Evolutionary conservation across 2,888 invertebrate genomes (phyloP), one percentile per base, ranked within the genome.

Genomic region (Loripinus fragilis): DNA sequence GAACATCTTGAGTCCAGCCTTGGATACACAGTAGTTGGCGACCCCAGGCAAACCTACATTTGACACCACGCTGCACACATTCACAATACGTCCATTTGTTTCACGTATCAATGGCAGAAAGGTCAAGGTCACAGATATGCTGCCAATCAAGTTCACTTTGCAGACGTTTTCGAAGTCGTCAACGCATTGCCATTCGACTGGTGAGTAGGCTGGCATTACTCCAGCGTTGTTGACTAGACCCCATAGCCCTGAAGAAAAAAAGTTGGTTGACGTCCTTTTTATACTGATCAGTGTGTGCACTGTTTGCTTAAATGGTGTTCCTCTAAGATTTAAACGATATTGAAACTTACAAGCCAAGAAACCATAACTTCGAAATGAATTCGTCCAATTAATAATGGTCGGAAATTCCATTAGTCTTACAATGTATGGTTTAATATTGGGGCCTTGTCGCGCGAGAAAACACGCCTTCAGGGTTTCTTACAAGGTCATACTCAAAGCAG

Each of bases 111-210:
- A 73, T 0, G 91, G 91, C 20, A 91, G 78, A 74, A 90, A 91
- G 2, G 80, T 68, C 20, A 77, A 78, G 0, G 88, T 87, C 42
- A 87, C 85, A 38, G 89, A 87, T 17, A 93, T 90, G 5, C 93
- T 89, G 8, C 94, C 94, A 73, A 89, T 89, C 5, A 91, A 75
- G 81, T 94, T 94, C 45, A 92, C 88, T 8, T 85, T 80, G 33
- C 90, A 77, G 20, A 78, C 78, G 0, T 69, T 52, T 38, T 80
- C 74, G 84, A 93, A 94, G 71, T 93, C 92, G 1, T 90, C 88
- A 1, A 89, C 74, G 0, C 87, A 79, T 15, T 92, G 83, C 89
- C 92, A 93, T 78, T 94, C 94, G 41, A 90, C 87, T 0, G 87
- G 87, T 23, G 91, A 90, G 12, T 88, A 78, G 17, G 81, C 68